Evolutionary conservation across 2,888 invertebrate species (phyloP), one percentile per base, ranked within the genome.

Genomic region (Pristionchus maxplancki): DNA sequence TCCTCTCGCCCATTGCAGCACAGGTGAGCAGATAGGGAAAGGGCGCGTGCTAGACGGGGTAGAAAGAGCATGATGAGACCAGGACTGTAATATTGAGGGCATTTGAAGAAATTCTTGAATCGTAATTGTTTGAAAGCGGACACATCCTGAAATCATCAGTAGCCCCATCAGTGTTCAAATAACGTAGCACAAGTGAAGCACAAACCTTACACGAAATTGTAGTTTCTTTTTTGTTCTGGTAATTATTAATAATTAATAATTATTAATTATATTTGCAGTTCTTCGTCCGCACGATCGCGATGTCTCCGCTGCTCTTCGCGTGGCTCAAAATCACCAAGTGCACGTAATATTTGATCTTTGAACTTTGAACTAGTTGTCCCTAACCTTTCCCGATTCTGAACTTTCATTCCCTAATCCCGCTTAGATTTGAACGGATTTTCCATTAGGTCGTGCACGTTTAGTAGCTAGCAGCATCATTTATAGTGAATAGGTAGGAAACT

Each of bases 1-100:
- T 85, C 28, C 62, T 85, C 64, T 64, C 90, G 13, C 82, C 71
- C n/a, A 89, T 87, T n/a, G 89, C 82, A 34, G 82, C 82, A 13
- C 82, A 83, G 82, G 82, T 83, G n/a, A 40, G 40, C 8, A 31
- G 48, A 82, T 71, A 20, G 11, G 17, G 28, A 13, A 20, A 1
- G 2, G 1, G 17, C n/a, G 28, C 4, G 37, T 31, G 71, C 20
- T 71, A 20, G 15, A 15, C 15, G n/a, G 67, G 31, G 28, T 6
- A 15, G n/a, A n/a, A n/a, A n/a, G n/a, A n/a, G n/a, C n/a, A n/a
- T n/a, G n/a, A n/a, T n/a, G n/a, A n/a, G n/a, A n/a, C n/a, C n/a
- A n/a, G n/a, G n/a, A n/a, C n/a, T n/a, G n/a, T n/a, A n/a, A n/a
- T n/a, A n/a, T n/a, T n/a, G n/a, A n/a, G n/a, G n/a, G n/a, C n/a